Percentiles rank a stretch among this genome's conserved stretches.
These are phyloP conservation scores for Drosophila neonasuta DNA, from an alignment of 2,888 invertebrate species.

Conservation along the genomic window DNA sequence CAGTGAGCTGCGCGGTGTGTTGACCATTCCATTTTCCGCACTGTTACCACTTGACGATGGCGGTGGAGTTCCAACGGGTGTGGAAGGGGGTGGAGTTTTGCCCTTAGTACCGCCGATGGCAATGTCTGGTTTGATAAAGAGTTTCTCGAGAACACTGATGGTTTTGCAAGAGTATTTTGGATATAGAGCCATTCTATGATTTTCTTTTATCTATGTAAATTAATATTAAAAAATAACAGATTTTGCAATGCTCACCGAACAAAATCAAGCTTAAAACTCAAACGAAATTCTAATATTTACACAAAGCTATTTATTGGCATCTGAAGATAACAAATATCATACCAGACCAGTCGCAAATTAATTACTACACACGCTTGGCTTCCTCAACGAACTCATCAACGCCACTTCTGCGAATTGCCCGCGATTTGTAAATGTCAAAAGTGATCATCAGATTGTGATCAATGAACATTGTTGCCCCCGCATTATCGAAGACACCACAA, in stretches of 20 bases:
- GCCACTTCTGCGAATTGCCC: neutral
- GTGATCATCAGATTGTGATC: conserved; percentile 98
- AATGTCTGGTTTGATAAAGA: neutral
- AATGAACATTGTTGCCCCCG: conserved; percentile 97
- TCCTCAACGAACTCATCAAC: neutral
- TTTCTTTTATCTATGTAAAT: neutral
- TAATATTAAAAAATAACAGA: conserved; percentile 12
- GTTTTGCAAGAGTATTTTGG: conserved; percentile 1
- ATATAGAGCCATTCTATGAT: neutral
- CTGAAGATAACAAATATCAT: neutral
- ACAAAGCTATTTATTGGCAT: neutral
- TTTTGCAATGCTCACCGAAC: conserved; percentile 5
- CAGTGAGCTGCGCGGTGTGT: neutral
- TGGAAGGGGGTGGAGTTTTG: too few relatives aligned
- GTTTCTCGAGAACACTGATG: neutral
- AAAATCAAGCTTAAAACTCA: neutral
- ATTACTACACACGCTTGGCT: neutral
- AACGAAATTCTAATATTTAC: neutral
- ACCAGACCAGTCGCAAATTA: too few relatives aligned
- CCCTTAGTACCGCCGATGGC: neutral
- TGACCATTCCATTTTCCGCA: too few relatives aligned
- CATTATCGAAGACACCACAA: conserved; percentile 89
- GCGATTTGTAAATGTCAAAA: conserved; percentile 83
- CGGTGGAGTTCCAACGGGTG: too few relatives aligned
- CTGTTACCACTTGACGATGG: too few relatives aligned